Percentiles rank a stretch among this genome's conserved stretches.
phyloP scores from a whole-genome alignment of 2,797 vertebrate species.

The Euphonia xanthogaster region DNA sequence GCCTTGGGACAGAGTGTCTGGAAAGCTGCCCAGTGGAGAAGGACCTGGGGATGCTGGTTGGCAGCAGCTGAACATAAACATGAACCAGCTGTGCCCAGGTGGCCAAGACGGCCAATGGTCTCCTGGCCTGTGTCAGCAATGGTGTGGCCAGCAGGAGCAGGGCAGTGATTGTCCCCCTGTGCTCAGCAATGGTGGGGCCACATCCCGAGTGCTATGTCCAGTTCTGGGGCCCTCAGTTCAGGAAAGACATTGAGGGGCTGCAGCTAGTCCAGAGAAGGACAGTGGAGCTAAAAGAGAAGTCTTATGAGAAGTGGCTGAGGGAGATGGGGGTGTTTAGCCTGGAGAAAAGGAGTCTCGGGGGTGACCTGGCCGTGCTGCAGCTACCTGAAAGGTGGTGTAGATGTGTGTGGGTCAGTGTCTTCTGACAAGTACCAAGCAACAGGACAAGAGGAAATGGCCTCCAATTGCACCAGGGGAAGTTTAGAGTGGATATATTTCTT shows the following conservation, averaged over 20 bases:
- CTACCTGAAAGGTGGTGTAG: neutral
- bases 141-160: neutral
- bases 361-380: neutral
- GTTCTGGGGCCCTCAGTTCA: neutral
- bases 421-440: neutral
- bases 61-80: neutral
- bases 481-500: neutral
- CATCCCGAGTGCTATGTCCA: neutral
- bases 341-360: neutral
- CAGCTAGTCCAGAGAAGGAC: rapidly evolving
- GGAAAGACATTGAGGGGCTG: neutral
- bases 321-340: neutral
- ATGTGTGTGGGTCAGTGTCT: neutral
- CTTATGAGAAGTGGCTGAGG: neutral
- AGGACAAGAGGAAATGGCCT: neutral
- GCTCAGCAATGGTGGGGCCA: neutral
- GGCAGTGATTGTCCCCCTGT: neutral
- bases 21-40: neutral
- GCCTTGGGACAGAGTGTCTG: neutral
- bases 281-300: neutral
- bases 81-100: neutral
- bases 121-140: neutral
- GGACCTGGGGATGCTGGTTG: neutral
- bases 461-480: neutral
- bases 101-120: neutral